Percentiles rank a stretch among this genome's conserved stretches.
These are phyloP conservation scores for Himalopsyche kuldschensis DNA, from an alignment of 2,888 invertebrate species.

Conservation along the genomic window DNA sequence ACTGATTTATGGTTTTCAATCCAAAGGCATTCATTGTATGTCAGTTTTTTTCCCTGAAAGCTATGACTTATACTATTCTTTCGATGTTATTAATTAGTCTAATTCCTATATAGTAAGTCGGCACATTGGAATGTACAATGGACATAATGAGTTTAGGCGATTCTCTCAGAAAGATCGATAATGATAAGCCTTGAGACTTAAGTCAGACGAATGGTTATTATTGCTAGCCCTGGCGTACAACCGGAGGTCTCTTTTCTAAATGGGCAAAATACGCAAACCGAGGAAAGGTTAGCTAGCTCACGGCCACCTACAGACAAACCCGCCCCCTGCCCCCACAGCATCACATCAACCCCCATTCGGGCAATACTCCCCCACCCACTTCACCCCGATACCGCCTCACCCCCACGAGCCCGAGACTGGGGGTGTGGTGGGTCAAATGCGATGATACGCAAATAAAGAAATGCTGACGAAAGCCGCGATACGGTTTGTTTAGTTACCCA, in stretches of 20 bases:
- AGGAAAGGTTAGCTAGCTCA: constrained; percentile 23
- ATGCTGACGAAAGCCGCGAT: neutral
- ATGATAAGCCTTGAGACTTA: too few relatives aligned
- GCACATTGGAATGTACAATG: too few relatives aligned
- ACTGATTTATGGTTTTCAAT: too few relatives aligned
- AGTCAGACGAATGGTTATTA: too few relatives aligned
- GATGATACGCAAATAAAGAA: neutral
- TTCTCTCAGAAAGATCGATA: too few relatives aligned
- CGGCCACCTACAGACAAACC: constrained; percentile 19
- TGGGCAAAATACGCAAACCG: constrained; percentile 35
- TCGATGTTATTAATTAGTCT: too few relatives aligned
- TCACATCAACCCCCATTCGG: constrained; percentile 14
- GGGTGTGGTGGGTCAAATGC: constrained; percentile 5
- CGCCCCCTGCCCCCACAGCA: constrained; percentile 41
- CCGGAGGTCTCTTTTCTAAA: constrained; percentile 16
- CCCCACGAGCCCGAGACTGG: constrained; percentile 44
- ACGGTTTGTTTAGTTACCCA: neutral
- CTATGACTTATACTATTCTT: too few relatives aligned
- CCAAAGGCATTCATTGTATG: too few relatives aligned
- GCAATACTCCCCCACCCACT: constrained; percentile 41
- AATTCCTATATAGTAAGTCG: too few relatives aligned
- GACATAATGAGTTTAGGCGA: too few relatives aligned
- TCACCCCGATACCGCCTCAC: constrained; percentile 58
- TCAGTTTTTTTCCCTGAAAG: too few relatives aligned
- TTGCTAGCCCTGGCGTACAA: neutral